phyloP scores from a whole-genome alignment of 30 jellyfish, hydroid and myxozoan genomes.

The Turritopsis rubra region DNA sequence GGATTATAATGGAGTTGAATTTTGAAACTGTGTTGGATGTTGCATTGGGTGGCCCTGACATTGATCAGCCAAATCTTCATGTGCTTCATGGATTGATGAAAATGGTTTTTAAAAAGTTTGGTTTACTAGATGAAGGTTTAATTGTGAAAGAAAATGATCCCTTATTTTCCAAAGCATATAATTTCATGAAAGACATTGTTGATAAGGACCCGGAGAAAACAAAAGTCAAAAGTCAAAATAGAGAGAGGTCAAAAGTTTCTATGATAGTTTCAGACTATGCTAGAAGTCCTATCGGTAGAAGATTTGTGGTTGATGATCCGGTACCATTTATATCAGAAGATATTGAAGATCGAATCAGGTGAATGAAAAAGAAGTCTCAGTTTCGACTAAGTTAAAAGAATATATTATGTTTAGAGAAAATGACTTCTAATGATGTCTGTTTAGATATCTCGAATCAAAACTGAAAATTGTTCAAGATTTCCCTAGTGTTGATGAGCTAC shows the following conservation, averaged over 20 bases:
- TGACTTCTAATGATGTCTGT: background rate
- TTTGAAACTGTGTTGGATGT: constrained; percentile 24
- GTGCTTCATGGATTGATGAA: constrained; percentile 24
- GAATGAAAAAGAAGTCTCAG: no score
- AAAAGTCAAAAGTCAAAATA: constrained; percentile 2
- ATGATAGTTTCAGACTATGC: constrained; percentile 25
- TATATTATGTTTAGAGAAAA: no score
- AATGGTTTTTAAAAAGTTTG: constrained; percentile 16
- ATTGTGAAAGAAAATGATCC: constrained; percentile 18
- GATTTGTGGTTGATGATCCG: background rate
- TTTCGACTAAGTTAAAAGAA: background rate
- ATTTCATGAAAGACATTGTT: constrained; percentile 10
- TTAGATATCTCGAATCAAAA: constrained; percentile 24
- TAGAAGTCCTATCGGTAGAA: constrained; percentile 22
- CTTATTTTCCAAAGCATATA: constrained; percentile 15
- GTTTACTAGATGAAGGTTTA: background rate
- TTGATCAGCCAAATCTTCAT: constrained; percentile 24
- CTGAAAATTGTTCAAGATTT: constrained; percentile 17
- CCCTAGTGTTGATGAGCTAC: constrained; percentile 29
- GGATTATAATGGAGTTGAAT: constrained; percentile 24
- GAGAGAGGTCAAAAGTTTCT: constrained; percentile 26
- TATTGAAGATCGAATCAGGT: constrained; percentile 28
- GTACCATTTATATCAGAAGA: constrained; percentile 8
- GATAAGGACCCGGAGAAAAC: constrained; percentile 31
- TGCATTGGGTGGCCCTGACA: constrained; percentile 40